phyloP scores from a whole-genome alignment of 2,888 invertebrate species.

The Caenorhabditis sp. region DNA sequence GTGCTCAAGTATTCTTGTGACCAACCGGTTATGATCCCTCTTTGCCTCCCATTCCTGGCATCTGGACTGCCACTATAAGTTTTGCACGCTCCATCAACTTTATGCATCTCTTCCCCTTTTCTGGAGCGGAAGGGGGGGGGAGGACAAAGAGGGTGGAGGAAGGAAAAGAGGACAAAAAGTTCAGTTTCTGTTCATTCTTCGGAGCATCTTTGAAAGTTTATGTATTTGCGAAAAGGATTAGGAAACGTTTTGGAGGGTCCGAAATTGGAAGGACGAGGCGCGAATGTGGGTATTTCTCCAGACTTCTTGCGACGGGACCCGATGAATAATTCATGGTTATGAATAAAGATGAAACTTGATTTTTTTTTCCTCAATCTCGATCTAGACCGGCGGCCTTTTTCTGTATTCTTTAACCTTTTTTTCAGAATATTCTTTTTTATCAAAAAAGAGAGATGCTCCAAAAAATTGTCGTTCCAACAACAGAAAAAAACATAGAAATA shows the following conservation, averaged over 20 bases:
- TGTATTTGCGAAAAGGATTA: neutral
- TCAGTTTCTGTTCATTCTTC: neutral
- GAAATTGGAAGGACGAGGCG: conserved; percentile 26
- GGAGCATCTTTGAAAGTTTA: no score
- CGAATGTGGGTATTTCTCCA: no score
- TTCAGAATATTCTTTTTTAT: neutral
- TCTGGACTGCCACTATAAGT: conserved; percentile 24
- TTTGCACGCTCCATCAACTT: conserved; percentile 44
- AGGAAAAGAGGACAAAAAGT: neutral
- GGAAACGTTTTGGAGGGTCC: neutral
- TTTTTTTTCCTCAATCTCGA: conserved; percentile 6
- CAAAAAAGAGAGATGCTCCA: neutral
- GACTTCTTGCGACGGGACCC: neutral
- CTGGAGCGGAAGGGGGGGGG: no score
- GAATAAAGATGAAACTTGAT: conserved; percentile 23
- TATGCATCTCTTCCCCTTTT: conserved; percentile 10
- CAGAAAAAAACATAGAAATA: neutral
- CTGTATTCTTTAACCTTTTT: no score
- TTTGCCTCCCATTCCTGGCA: neutral
- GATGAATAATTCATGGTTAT: conserved; percentile 12
- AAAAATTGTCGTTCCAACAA: no score
- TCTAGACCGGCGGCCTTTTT: no score
- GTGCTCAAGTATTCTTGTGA: conserved; percentile 22
- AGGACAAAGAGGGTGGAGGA: conserved; percentile 5
- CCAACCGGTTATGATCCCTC: conserved; percentile 13